Conservation (phyloP, 2,113 vertebrate genomes). For the Bothrops jararaca region DNA sequence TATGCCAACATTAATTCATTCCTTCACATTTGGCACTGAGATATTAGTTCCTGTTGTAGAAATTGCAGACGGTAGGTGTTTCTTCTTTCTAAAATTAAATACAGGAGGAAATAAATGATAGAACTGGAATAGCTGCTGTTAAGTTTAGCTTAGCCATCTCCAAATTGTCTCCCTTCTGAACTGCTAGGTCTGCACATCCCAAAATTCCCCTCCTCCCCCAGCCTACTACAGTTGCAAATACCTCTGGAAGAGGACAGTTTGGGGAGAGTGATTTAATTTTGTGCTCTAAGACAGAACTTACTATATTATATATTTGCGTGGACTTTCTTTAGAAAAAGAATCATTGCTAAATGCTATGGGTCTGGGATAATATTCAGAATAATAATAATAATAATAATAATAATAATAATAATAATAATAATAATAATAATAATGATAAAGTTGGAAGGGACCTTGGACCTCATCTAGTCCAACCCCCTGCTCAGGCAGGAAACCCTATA, state of each 20-base stretch:
- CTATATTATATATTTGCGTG: background rate
- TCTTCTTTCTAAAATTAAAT: constrained; percentile 9
- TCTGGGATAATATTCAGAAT: background rate
- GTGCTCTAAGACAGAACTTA: fast-evolving
- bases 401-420: too few species aligned
- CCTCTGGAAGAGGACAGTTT: background rate
- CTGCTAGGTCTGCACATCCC: background rate
- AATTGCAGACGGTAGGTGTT: background rate
- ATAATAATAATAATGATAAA: too few species aligned
- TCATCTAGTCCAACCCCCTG: too few species aligned
- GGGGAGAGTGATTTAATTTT: background rate
- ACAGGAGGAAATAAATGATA: background rate
- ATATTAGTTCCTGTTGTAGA: constrained; percentile 1
- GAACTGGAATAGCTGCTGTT: background rate
- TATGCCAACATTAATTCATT: constrained; percentile 20
- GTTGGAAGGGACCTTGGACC: too few species aligned
- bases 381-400: too few species aligned
- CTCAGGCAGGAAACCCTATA: too few species aligned
- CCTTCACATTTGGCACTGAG: background rate
- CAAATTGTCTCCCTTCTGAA: background rate
- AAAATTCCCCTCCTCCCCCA: background rate
- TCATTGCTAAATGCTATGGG: background rate
- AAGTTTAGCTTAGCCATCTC: background rate
- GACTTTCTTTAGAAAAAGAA: background rate
- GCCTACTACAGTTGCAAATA: background rate